These are phyloP conservation scores for Helogale parvula DNA, from an alignment of 2,113 vertebrate species.

Conservation along the genomic window DNA sequence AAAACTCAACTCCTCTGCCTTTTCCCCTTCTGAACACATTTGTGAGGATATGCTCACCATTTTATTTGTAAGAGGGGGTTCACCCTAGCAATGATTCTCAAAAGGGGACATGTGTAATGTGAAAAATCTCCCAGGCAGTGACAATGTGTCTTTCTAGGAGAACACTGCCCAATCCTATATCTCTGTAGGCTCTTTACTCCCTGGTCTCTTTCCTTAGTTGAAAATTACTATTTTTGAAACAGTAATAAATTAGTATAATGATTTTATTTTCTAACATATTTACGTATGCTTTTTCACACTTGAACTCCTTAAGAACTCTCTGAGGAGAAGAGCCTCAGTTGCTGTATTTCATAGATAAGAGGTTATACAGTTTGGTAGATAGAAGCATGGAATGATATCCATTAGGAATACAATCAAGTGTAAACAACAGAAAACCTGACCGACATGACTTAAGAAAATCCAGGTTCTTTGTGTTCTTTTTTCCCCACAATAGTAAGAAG, in stretches of 20 bases:
- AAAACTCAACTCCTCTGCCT: not conserved
- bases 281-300: not conserved
- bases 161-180: not conserved
- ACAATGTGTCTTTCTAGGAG: not conserved
- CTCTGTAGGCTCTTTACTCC: not conserved
- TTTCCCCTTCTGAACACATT: not conserved
- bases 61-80: not conserved
- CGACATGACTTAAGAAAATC: not conserved
- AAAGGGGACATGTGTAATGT: not conserved
- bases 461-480: not conserved
- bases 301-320: not conserved
- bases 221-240: slow-evolving; percentile 13
- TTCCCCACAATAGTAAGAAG: not conserved
- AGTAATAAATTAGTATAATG: not conserved
- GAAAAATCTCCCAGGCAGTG: not conserved
- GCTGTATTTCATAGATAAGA: not conserved
- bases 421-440: not conserved
- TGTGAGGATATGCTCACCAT: not conserved
- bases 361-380: not conserved
- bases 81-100: not conserved
- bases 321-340: not conserved
- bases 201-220: not conserved
- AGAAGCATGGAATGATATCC: not conserved
- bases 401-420: not conserved
- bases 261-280: not conserved